phyloP scores from a whole-genome alignment of 2,888 invertebrate species.

The Orthosia incerta region DNA sequence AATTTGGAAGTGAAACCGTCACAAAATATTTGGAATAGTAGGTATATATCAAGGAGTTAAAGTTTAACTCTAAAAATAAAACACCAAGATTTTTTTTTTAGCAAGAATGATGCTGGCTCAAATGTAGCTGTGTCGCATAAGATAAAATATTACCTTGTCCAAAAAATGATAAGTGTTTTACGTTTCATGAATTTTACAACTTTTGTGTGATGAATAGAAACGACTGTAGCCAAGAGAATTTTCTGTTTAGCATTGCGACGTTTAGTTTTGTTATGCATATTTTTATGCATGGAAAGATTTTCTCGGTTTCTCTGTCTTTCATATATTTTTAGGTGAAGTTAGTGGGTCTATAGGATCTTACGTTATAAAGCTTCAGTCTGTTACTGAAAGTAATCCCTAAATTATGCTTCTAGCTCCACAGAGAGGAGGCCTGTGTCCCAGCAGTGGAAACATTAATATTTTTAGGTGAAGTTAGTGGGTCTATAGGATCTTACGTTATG shows the following conservation, averaged over 20 bases:
- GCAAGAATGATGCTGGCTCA: slow-evolving; percentile 28
- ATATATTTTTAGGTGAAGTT: slow-evolving; percentile 13
- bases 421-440: no score
- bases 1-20: slow-evolving; percentile 20
- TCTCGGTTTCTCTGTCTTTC: slow-evolving; percentile 15
- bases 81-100: neutral
- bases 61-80: slow-evolving; percentile 3
- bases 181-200: slow-evolving; percentile 47
- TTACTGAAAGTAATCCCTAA: neutral
- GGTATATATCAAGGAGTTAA: slow-evolving; percentile 3
- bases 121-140: slow-evolving; percentile 29
- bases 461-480: no score
- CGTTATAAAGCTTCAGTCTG: neutral
- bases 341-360: neutral
- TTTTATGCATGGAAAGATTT: slow-evolving; percentile 46
- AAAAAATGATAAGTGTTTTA: slow-evolving; percentile 49
- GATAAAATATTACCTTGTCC: slow-evolving; percentile 54
- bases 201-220: slow-evolving; percentile 53
- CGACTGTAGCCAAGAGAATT: slow-evolving; percentile 41
- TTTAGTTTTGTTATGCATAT: slow-evolving; percentile 38
- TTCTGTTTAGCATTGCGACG: slow-evolving; percentile 44
- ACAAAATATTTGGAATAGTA: neutral
- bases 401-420: no score
- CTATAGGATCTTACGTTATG: no score
- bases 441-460: no score